Evolutionary conservation across 2,888 invertebrate species (phyloP), one percentile per base, ranked within the genome.

Genomic region (Epirrhoe alternata): DNA sequence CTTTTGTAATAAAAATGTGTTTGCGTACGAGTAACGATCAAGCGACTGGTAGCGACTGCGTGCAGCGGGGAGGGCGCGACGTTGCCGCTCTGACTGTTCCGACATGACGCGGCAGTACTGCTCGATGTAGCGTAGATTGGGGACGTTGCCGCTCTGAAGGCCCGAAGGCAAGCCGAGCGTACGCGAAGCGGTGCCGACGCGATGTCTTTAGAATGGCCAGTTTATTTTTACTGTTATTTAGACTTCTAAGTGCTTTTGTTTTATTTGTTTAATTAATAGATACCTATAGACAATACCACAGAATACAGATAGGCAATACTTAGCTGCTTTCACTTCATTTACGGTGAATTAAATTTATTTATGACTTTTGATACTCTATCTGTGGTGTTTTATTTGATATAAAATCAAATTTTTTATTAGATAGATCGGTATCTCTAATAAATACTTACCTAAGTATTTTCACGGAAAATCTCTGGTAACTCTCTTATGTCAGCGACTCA

Each of bases 41-140:
- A 24, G 50, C 24, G 56, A 38, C 51, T 54, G n/a, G 67, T 38
- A 47, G 67, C 64, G 38, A 12, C 61, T 38, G 63, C 47, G n/a
- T 67, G 67, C 57, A 63, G 67, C 67, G 55, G 5, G 31, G 49
- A 4, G 17, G 50, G 62, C 67, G 67, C 67, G 67, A 17, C 63
- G 67, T 67, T 67, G 67, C 67, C 67, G 50, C 56, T 64, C 60
- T 53, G 56, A n/a, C 6, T 10, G 59, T 6, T 63, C 59, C 56
- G 63, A 63, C 64, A 61, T 12, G 12, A 12, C 4, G 12, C 38
- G 35, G 35, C 35, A 38, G 10, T 8, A 38, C 35, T 38, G 8
- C 10, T 38, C 35, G 10, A 8, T 8, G 35, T 35, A 35, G 10
- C 8, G 35, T 8, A 35, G 35, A 42, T 42, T 42, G 38, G 38